These are phyloP conservation scores for Bellardia pandia DNA, from an alignment of 2,888 invertebrate species.

Conservation along the genomic window DNA sequence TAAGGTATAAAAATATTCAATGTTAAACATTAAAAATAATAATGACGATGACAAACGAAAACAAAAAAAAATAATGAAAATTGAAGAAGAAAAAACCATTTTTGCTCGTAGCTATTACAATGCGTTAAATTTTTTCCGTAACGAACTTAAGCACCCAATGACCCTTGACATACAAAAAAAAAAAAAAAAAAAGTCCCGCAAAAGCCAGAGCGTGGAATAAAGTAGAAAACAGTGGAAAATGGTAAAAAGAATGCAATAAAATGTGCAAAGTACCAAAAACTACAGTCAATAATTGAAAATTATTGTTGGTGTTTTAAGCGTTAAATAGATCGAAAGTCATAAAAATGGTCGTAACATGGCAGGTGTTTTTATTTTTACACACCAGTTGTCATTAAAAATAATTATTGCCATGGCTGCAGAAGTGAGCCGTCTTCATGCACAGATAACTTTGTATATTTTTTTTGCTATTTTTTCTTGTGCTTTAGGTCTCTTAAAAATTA, in stretches of 20 bases:
- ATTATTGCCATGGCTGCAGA: conserved; percentile 4
- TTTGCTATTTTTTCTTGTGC: too few species aligned
- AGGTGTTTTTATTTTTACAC: conserved; percentile 29
- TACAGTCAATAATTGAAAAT: conserved; percentile 53
- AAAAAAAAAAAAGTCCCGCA: too few species aligned
- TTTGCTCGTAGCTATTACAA: conserved; percentile 13
- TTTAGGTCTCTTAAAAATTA: too few species aligned
- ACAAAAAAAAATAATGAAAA: neutral
- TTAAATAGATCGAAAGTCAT: conserved; percentile 51
- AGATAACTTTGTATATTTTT: too few species aligned
- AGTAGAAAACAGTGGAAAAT: conserved; percentile 12
- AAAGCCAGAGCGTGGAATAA: neutral
- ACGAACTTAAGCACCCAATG: conserved; percentile 41
- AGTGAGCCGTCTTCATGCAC: neutral
- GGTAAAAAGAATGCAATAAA: conserved; percentile 47
- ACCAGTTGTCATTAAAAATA: conserved; percentile 12
- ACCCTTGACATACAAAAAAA: conserved; percentile 38
- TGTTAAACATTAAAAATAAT: conserved; percentile 28
- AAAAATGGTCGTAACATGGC: conserved; percentile 22
- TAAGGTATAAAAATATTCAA: conserved; percentile 26
- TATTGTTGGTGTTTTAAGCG: conserved; percentile 31
- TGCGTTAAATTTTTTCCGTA: conserved; percentile 29
- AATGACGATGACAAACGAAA: conserved; percentile 1
- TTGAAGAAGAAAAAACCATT: neutral
- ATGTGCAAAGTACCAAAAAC: conserved; percentile 49